Evolutionary conservation across 2,113 vertebrate genomes (phyloP).

Genomic region (Grammomys surdaster): DNA sequence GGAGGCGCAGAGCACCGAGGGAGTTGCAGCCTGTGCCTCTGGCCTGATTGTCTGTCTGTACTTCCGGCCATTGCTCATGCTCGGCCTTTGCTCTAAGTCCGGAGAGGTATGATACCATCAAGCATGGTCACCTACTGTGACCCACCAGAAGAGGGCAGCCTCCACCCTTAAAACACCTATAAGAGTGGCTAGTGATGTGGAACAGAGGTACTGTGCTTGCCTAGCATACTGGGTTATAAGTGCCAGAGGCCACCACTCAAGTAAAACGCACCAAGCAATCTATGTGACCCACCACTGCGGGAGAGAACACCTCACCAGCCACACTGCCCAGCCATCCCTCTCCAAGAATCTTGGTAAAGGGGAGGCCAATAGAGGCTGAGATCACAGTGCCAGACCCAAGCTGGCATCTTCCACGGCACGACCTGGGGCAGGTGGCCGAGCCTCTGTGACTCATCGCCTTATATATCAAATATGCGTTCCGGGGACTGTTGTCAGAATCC

Average conservation of each 20-base stretch:
- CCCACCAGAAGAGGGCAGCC: slow-evolving; percentile 74
- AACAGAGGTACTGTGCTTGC: background rate
- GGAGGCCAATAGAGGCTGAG: background rate
- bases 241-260: background rate
- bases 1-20: background rate
- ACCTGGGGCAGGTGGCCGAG: background rate
- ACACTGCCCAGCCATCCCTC: background rate
- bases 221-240: background rate
- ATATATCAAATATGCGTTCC: background rate
- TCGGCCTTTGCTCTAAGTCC: background rate
- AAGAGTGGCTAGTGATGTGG: background rate
- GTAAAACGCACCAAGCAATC: background rate
- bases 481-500: slow-evolving; percentile 11
- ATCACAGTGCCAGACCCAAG: background rate
- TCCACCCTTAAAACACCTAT: slow-evolving; percentile 22
- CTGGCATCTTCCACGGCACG: background rate
- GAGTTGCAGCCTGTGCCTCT: background rate
- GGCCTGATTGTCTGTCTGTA: background rate
- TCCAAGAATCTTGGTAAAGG: background rate
- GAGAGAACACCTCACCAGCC: background rate
- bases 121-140: background rate
- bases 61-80: background rate
- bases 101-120: background rate
- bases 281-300: fast-evolving
- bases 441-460: background rate